Percentiles rank a stretch among this genome's conserved stretches.
These are phyloP conservation scores for Porites lutea DNA, from an alignment of 64 coral and sea anemone species.

Conservation along the genomic window DNA sequence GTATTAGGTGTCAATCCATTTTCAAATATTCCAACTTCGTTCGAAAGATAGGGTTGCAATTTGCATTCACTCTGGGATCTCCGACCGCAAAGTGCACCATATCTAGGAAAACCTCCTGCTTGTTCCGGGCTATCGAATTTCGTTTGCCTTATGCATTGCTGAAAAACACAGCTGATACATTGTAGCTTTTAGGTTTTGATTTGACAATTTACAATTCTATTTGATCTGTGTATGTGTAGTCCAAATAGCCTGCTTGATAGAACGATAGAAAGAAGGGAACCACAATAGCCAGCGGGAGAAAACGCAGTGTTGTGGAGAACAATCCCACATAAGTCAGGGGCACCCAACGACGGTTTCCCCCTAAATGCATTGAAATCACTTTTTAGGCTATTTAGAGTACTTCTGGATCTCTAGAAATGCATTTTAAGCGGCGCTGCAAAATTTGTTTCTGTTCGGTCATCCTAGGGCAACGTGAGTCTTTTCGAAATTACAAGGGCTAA, in stretches of 20 bases:
- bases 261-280: not conserved
- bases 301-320: too few relatives aligned
- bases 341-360: too few relatives aligned
- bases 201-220: not conserved
- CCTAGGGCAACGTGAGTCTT: too few relatives aligned
- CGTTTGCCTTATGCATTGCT: not conserved
- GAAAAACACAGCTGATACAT: not conserved
- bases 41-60: not conserved
- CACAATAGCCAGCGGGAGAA: not conserved
- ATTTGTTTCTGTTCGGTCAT: too few relatives aligned
- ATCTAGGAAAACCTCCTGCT: not conserved
- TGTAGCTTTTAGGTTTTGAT: not conserved
- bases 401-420: too few relatives aligned
- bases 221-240: not conserved
- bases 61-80: not conserved
- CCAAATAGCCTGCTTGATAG: not conserved
- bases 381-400: too few relatives aligned
- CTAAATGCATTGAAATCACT: too few relatives aligned
- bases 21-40: constrained; percentile 3
- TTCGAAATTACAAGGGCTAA: too few relatives aligned
- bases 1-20: constrained; percentile 37
- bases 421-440: too few relatives aligned
- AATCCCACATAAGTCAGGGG: too few relatives aligned
- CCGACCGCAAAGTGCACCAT: not conserved
- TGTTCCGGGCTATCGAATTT: constrained; percentile 10